phyloP scores from a whole-genome alignment of 2,888 invertebrate species.

The Diloba caeruleocephala region DNA sequence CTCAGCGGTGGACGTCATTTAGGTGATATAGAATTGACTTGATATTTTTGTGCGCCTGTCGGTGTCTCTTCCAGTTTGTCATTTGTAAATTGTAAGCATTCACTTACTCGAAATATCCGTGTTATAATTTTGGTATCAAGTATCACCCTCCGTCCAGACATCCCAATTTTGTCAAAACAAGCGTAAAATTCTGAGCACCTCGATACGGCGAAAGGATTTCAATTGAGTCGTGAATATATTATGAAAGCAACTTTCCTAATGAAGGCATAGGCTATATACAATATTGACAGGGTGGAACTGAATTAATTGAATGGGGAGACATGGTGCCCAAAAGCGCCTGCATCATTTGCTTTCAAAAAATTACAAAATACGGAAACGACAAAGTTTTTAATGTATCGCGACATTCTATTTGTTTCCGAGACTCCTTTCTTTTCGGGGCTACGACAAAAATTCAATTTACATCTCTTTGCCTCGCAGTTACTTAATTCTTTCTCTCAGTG shows the following conservation, averaged over 20 bases:
- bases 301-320: slow-evolving; percentile 41
- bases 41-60: neutral
- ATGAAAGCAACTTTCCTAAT: slow-evolving; percentile 42
- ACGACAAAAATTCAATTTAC: slow-evolving; percentile 86
- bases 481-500: slow-evolving; percentile 84
- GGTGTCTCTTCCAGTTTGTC: slow-evolving; percentile 49
- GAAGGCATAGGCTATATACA: slow-evolving; percentile 39
- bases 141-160: slow-evolving; percentile 42
- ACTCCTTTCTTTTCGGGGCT: slow-evolving; percentile 69
- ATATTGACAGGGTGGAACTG: slow-evolving; percentile 39
- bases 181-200: slow-evolving; percentile 40
- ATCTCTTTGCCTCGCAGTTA: slow-evolving; percentile 81
- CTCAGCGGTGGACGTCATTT: too few relatives aligned
- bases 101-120: slow-evolving; percentile 56
- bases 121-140: slow-evolving; percentile 59
- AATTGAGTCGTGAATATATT: slow-evolving; percentile 45
- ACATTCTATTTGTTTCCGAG: slow-evolving; percentile 62
- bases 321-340: slow-evolving; percentile 25
- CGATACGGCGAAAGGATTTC: slow-evolving; percentile 45
- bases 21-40: too few relatives aligned
- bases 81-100: slow-evolving; percentile 42
- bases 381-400: slow-evolving; percentile 71
- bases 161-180: slow-evolving; percentile 34
- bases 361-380: slow-evolving; percentile 58
- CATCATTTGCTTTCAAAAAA: slow-evolving; percentile 56